Conservation (phyloP, 2,797 vertebrate genomes). For the Huso huso region DNA sequence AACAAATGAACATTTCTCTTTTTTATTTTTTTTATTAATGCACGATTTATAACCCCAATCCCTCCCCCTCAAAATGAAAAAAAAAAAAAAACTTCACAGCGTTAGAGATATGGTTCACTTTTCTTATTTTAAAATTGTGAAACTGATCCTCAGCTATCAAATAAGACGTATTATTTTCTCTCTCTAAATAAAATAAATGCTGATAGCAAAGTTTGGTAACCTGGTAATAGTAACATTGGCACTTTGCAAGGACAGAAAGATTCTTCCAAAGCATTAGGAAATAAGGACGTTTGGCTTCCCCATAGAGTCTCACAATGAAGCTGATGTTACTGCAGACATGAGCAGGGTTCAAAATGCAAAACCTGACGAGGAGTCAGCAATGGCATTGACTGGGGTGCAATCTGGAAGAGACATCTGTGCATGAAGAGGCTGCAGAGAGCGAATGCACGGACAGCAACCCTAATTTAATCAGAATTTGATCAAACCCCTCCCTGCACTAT, state of each 20-base stretch:
- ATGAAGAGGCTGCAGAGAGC: too few species aligned
- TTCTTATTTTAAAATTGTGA: background rate
- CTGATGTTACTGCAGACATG: too few species aligned
- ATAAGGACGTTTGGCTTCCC: background rate
- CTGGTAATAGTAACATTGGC: constrained; percentile 18
- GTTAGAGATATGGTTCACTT: constrained; percentile 17
- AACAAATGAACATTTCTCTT: constrained; percentile 21
- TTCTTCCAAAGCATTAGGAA: constrained; percentile 2
- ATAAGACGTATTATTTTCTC: too few species aligned
- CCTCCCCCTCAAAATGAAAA: constrained; percentile 11
- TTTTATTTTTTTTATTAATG: constrained; percentile 22
- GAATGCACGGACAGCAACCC: too few species aligned
- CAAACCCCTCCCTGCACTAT: too few species aligned
- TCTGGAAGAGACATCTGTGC: too few species aligned
- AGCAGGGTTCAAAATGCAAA: too few species aligned
- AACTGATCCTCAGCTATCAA: constrained; percentile 12
- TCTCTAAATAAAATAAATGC: too few species aligned
- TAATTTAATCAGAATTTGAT: too few species aligned
- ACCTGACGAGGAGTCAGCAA: too few species aligned
- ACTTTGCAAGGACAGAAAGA: constrained; percentile 21
- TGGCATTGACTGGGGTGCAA: too few species aligned
- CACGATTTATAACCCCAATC: constrained; percentile 20
- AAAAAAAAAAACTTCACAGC: constrained; percentile 20
- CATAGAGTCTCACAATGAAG: too few species aligned
- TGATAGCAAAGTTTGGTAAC: constrained; percentile 19